A percentile compares a stretch with the other conserved stretches of the same genome.
These are phyloP conservation scores for Pycnonotus jocosus DNA, from an alignment of 2,113 vertebrate species.

Conservation along the genomic window DNA sequence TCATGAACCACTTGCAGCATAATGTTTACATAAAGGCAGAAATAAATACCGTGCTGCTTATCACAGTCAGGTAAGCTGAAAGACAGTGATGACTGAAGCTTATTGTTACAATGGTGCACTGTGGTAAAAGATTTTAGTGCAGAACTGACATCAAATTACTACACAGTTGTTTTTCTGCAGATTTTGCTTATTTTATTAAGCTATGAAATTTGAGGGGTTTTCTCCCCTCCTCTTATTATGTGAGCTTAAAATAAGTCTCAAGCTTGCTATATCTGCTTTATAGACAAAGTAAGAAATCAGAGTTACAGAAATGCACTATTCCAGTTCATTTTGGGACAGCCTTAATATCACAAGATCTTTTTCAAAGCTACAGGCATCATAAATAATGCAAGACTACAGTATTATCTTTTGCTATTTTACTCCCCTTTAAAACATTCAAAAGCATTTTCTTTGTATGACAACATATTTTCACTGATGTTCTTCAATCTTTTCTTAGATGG, in stretches of 20 bases:
- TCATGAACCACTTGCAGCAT: neutral
- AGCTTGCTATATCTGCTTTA: neutral
- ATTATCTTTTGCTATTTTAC: neutral
- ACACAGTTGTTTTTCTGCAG: neutral
- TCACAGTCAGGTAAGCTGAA: conserved; percentile 1
- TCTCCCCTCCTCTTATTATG: fast-evolving
- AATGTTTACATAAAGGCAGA: conserved; percentile 42
- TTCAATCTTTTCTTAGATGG: neutral
- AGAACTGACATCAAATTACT: neutral
- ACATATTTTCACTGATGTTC: neutral
- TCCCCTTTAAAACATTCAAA: neutral
- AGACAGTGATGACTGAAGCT: conserved; percentile 11
- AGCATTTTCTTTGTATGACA: neutral
- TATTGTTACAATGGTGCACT: neutral
- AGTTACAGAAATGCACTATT: neutral
- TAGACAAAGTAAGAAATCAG: neutral
- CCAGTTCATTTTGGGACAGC: neutral
- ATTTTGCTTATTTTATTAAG: neutral
- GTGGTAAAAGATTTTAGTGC: neutral
- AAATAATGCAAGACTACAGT: neutral
- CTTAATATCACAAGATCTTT: neutral
- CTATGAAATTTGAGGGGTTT: neutral
- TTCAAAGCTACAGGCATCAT: neutral
- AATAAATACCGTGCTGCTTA: conserved; percentile 11
- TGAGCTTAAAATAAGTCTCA: neutral